Conservation (phyloP, 2,888 invertebrate species). For the Papilio protenor region DNA sequence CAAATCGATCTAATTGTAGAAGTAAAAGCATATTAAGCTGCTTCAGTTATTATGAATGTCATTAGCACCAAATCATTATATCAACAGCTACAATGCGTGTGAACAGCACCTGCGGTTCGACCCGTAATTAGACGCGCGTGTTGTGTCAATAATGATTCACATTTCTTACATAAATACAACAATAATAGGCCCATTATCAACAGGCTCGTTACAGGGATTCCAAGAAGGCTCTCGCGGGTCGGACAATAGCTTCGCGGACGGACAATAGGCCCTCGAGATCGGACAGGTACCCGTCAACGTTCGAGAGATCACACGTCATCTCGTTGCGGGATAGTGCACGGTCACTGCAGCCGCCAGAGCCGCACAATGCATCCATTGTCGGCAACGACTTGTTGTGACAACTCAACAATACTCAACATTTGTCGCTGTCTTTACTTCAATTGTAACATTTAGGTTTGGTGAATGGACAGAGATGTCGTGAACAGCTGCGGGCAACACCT, state of each 20-base stretch:
- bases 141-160: conserved; percentile 35
- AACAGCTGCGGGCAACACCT: not conserved
- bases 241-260: conserved; percentile 9
- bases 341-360: conserved; percentile 24
- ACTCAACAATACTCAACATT: conserved; percentile 21
- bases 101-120: conserved; percentile 17
- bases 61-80: not conserved
- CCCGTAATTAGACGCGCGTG: conserved; percentile 15
- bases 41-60: not conserved
- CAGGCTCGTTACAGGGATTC: conserved; percentile 35
- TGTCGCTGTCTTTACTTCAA: conserved; percentile 29
- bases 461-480: not conserved
- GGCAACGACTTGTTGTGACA: conserved; percentile 34
- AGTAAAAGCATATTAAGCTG: not conserved
- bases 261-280: conserved; percentile 18
- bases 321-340: conserved; percentile 23
- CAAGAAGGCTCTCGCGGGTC: conserved; percentile 23
- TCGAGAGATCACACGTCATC: not conserved
- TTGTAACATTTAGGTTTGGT: conserved; percentile 19
- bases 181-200: conserved; percentile 37
- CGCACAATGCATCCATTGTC: conserved; percentile 8
- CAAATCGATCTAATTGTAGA: not conserved
- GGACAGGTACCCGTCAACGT: conserved; percentile 33
- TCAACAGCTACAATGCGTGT: not conserved
- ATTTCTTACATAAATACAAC: conserved; percentile 35